Base-by-base conservation (phyloP, 2,113 vertebrate species). In the Propithecus coquereli region DNA sequence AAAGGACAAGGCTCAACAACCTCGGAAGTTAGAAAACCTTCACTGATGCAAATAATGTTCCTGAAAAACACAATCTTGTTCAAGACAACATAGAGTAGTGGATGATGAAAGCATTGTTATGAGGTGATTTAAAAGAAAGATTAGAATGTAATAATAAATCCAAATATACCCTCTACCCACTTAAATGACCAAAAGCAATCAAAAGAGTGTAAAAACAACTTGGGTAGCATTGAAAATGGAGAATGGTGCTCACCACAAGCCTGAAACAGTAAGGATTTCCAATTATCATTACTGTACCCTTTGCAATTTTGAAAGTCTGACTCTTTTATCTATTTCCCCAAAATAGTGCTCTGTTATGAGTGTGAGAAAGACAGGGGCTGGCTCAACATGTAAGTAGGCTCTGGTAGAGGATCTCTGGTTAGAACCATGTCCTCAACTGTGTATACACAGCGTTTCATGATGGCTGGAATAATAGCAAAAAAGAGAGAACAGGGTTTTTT, bases 31-130 rank as follows among this genome's bases (percentile, higher is more conserved):
- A 74, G 22, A 77, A 43, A 3, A 13, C 12, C 13, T 6, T 54
- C 27, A 14, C 8, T 70, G 34, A 45, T n/a, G 45, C 57, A 77
- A 59, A 61, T 34, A 3, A 32, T 32, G 27, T 52, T 52, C 57
- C 68, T 57, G n/a, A n/a, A 52, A 79, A 57, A 30, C 5, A 57
- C 3, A 34, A 84, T 8, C 8, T 18, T 74, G 8, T 43, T 8
- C 18, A 43, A 37, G 34, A 79, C 18, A 32, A 4, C 14, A 11
- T 0, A 54, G 25, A 22, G 5, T 6, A 0, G 9, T 2, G 25
- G 16, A 43, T 37, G 47, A 47, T 54, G 11, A 70, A 4, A 70
- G 3, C 47, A 30, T 25, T 47, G 34, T 40, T 32, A 65, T 1
- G 30, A 87, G 50, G 10, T 5, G 7, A 52, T 1, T 37, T 20